A percentile compares a stretch with the other conserved stretches of the same genome.
These are phyloP conservation scores for Tangara arthus DNA, from an alignment of 2,797 vertebrate species.

Conservation along the genomic window DNA sequence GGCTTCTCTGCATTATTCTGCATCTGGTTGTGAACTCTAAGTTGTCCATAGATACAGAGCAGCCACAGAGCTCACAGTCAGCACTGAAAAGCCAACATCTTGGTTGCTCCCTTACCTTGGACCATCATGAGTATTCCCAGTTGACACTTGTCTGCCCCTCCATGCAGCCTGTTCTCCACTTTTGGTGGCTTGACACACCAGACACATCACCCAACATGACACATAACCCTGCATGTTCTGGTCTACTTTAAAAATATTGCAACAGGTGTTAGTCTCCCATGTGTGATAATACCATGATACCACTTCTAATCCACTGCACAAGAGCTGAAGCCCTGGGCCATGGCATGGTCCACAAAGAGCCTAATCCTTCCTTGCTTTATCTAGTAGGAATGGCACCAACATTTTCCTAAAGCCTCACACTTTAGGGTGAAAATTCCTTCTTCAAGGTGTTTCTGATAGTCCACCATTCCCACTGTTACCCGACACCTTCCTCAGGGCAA, in stretches of 20 bases:
- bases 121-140: not conserved
- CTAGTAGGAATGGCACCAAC: not conserved
- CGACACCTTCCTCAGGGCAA: accelerated
- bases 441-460: not conserved
- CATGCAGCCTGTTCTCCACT: not conserved
- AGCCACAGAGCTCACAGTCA: not conserved
- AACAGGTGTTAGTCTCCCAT: not conserved
- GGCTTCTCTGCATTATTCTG: not conserved
- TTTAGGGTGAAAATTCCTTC: not conserved
- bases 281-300: not conserved
- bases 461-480: too few relatives aligned
- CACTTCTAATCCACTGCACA: not conserved
- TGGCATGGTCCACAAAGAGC: not conserved
- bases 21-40: not conserved
- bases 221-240: not conserved
- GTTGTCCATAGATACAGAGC: not conserved
- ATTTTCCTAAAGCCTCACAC: not conserved
- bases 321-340: accelerated
- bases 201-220: not conserved
- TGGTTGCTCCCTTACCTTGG: not conserved
- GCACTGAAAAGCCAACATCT: not conserved
- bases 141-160: not conserved
- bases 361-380: not conserved
- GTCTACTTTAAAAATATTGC: not conserved
- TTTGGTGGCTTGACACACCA: not conserved